Percentiles rank a stretch among this genome's conserved stretches.
Conservation (phyloP, 2,797 vertebrate species). For the Molossus molossus region DNA sequence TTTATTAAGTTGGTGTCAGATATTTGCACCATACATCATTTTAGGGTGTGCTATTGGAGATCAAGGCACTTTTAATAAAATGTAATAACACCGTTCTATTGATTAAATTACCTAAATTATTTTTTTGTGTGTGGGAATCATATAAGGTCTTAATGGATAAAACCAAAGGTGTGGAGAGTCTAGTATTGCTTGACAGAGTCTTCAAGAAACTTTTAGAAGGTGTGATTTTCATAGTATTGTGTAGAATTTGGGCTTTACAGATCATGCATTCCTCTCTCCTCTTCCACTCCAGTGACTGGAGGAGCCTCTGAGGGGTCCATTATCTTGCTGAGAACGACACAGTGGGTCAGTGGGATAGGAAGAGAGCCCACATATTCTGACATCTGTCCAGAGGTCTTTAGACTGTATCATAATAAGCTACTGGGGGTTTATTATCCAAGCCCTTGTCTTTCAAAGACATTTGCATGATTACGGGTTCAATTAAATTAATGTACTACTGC, state of each 20-base stretch:
- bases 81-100: conserved; percentile 45
- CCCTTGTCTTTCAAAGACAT: conserved; percentile 58
- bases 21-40: conserved; percentile 74
- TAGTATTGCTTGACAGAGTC: neutral
- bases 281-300: neutral
- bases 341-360: neutral
- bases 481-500: conserved; percentile 45
- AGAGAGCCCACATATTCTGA: neutral
- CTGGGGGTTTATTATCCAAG: neutral
- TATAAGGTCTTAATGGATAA: conserved; percentile 18
- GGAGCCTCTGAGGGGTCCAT: neutral
- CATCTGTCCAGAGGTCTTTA: neutral
- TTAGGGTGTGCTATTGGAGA: conserved; percentile 52
- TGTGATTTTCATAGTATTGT: neutral
- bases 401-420: neutral
- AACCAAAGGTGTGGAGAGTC: neutral
- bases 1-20: conserved; percentile 73
- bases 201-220: neutral
- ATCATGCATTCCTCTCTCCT: neutral
- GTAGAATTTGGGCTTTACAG: neutral
- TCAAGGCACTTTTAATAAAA: conserved; percentile 76
- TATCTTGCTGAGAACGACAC: neutral
- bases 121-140: conserved; percentile 36
- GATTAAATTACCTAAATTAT: conserved; percentile 6
- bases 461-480: conserved; percentile 7